phyloP scores from a whole-genome alignment of 2,888 invertebrate genomes.

The Coelopa pilipes region DNA sequence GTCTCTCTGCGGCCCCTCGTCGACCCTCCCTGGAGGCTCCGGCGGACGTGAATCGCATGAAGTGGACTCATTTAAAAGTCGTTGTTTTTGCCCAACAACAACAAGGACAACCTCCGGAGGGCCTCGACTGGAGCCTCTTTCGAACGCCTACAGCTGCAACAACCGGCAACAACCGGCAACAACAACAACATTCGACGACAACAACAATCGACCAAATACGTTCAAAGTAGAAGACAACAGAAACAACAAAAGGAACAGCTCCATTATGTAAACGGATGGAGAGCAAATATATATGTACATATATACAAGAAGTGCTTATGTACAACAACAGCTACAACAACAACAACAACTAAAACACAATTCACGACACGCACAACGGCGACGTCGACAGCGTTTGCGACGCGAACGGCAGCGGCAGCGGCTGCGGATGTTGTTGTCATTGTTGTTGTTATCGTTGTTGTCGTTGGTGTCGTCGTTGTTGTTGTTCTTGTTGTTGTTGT shows the following conservation, averaged over 20 bases:
- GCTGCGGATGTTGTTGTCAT: neutral
- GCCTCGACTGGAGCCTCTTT: neutral
- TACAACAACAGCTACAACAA: neutral
- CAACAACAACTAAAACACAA: neutral
- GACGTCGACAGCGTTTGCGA: too few species aligned
- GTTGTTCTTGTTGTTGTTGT: neutral
- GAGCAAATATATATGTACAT: neutral
- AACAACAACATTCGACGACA: neutral
- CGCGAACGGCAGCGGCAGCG: neutral
- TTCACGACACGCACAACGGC: conserved; percentile 9
- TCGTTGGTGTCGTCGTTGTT: neutral
- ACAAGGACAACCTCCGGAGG: too few species aligned
- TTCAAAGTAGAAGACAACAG: neutral
- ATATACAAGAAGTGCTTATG: too few species aligned
- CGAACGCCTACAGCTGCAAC: neutral
- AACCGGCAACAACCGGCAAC: neutral
- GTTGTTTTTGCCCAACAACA: too few species aligned
- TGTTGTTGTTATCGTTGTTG: neutral
- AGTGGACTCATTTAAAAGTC: too few species aligned
- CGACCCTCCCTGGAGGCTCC: too few species aligned
- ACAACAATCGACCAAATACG: too few species aligned
- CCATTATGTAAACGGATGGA: too few species aligned
- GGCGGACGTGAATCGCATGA: too few species aligned
- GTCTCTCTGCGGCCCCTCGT: too few species aligned
- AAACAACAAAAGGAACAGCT: neutral